phyloP scores from a whole-genome alignment of 2,113 vertebrate species.

The western clawed frog (Xenopus tropicalis) region UCB_Xtro_10.0 CM004447.2:34102001-34102500 shows the following conservation, averaged over 20 bases:
- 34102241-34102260: constrained; percentile 31
- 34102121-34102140: too few species aligned
- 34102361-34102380: constrained; percentile 38
- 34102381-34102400: constrained; percentile 23
- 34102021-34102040: too few species aligned
- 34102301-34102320: constrained; percentile 42
- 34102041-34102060: too few species aligned
- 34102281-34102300: constrained; percentile 35
- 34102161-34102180: too few species aligned
- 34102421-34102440: constrained; percentile 33
- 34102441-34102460: constrained; percentile 44
- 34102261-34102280: constrained; percentile 26
- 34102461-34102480: constrained; percentile 45
- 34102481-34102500: constrained; percentile 43
- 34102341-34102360: constrained; percentile 27
- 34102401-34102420: constrained; percentile 34
- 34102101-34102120: too few species aligned
- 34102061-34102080: too few species aligned
- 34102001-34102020: too few species aligned
- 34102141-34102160: too few species aligned
- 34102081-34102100: too few species aligned
- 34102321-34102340: constrained; percentile 27
- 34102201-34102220: constrained; percentile 26
- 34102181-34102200: too few species aligned
- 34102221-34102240: not conserved